Conservation (phyloP, 2,888 invertebrate genomes). For the Trissolcus japonicus region DNA sequence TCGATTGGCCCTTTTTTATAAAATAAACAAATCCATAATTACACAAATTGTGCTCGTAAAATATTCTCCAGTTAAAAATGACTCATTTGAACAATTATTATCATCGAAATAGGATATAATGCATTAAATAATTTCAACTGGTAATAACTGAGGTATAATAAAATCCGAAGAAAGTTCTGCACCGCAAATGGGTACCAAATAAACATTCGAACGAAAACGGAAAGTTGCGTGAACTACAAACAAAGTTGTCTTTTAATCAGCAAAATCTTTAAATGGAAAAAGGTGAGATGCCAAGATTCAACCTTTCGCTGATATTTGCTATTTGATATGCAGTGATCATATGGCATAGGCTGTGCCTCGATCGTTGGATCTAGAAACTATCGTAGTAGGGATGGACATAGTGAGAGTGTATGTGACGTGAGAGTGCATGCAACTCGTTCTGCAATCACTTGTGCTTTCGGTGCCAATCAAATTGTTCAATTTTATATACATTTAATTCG, state of each 20-base stretch:
- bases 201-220: conserved; percentile 14
- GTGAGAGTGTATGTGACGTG: conserved; percentile 14
- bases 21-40: no score
- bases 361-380: background rate
- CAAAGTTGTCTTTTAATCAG: conserved; percentile 30
- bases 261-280: conserved; percentile 57
- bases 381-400: conserved; percentile 9
- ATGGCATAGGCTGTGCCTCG: background rate
- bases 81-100: no score
- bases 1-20: no score
- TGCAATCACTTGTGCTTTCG: no score
- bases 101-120: no score
- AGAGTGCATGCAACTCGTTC: conserved; percentile 2
- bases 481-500: background rate
- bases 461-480: background rate
- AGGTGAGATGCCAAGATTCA: conserved; percentile 54
- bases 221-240: conserved; percentile 28
- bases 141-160: background rate
- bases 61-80: no score
- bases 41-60: no score
- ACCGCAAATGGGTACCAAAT: no score
- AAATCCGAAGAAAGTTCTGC: background rate
- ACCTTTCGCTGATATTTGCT: conserved; percentile 48
- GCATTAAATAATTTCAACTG: no score
- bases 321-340: conserved; percentile 33